phyloP scores from a whole-genome alignment of 2,797 vertebrate species.

The Platyrinchus mystaceus region DNA sequence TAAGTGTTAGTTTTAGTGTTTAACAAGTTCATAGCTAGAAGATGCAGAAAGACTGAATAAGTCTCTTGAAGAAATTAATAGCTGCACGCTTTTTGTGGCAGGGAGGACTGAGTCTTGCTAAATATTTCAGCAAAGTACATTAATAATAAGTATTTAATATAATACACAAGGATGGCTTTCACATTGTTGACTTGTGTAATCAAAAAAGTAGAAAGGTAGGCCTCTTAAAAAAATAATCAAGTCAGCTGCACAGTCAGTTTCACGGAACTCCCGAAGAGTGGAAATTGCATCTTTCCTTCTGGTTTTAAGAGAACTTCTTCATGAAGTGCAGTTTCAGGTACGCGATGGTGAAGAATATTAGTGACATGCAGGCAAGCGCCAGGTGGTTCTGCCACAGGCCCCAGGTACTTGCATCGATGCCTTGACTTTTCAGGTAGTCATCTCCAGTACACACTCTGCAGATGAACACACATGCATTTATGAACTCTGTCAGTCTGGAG shows the following conservation, averaged over 20 bases:
- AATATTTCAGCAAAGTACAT: background rate
- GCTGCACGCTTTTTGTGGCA: background rate
- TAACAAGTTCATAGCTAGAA: background rate
- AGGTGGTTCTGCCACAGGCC: slow-evolving; percentile 90
- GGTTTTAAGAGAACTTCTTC: slow-evolving; percentile 85
- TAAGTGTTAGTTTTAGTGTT: background rate
- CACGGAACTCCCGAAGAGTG: background rate
- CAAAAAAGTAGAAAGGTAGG: background rate
- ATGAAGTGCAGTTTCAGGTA: slow-evolving; percentile 87
- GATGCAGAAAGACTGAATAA: background rate
- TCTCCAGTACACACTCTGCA: slow-evolving; percentile 83
- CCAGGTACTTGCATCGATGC: slow-evolving; percentile 83
- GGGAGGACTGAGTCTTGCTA: background rate
- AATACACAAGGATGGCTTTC: background rate
- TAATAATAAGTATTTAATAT: background rate
- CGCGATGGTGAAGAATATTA: slow-evolving; percentile 82
- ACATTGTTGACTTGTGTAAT: background rate
- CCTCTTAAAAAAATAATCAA: background rate
- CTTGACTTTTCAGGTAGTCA: slow-evolving; percentile 80
- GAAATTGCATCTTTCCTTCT: background rate
- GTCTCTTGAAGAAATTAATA: background rate
- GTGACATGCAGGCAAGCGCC: slow-evolving; percentile 80
- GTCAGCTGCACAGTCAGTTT: background rate
- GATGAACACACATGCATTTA: background rate
- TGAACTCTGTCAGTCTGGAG: background rate